Base-by-base conservation (phyloP, 2,797 vertebrate genomes). In the Xyrichtys novacula region DNA sequence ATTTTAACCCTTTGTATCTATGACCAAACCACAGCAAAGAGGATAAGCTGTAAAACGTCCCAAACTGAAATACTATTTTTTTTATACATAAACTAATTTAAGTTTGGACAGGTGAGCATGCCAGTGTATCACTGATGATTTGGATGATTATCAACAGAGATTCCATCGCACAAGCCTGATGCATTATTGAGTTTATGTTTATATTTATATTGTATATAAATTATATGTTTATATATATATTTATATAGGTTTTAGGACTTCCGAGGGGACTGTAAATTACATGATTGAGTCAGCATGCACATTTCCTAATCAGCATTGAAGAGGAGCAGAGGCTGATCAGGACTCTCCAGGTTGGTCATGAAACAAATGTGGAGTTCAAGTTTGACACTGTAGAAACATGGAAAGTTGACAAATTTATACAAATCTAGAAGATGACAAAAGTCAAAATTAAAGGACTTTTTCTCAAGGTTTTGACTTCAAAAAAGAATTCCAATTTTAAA, bases 191-290 rank as follows among this genome's bases (percentile, higher is more conserved):
- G 62, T 34, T 20, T 9, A 46, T 32, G 32, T 42, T 8, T 20
- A 7, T 48, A 55, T 34, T 20, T 9, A 46, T 32, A 28, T 42
- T 43, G 17, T n/a, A n/a, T n/a, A n/a, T n/a, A n/a, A n/a, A n/a
- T n/a, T n/a, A n/a, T n/a, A n/a, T n/a, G 62, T 34, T n/a, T n/a
- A n/a, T n/a, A n/a, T n/a, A n/a, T n/a, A n/a, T n/a, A n/a, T n/a
- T 20, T 9, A 46, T 32, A 28, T 42, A 36, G 17, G n/a, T n/a
- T n/a, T 12, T 34, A 12, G 11, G 10, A 34, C 14, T 11, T 22
- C 28, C 25, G 25, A 11, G 39, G 26, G 40, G 20, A 56, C 56
- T 56, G 28, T 26, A 28, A 49, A 71, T 48, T 2, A 56, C 40
- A 8, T 42, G 6, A 9, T 42, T 42, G 40, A 19, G 40, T 42